Percentiles rank a stretch among this genome's conserved stretches.
These are phyloP conservation scores for Orestias chungarensis DNA, from an alignment of 2,797 vertebrate species.

Conservation along the genomic window DNA sequence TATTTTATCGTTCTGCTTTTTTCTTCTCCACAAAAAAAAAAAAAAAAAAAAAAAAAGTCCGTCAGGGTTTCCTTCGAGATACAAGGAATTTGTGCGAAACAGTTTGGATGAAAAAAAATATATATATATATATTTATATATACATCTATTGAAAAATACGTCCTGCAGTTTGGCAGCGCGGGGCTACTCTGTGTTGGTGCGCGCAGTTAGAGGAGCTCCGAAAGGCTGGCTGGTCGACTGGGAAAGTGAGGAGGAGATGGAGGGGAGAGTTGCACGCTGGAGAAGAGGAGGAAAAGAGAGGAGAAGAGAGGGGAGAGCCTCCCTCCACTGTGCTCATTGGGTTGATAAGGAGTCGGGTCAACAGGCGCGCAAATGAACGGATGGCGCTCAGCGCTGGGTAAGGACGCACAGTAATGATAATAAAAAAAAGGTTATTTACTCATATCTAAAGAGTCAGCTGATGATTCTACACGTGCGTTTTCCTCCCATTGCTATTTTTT, in stretches of 20 bases:
- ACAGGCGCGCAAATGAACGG: constrained; percentile 86
- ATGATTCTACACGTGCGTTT: constrained; percentile 15
- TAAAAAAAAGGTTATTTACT: constrained; percentile 44
- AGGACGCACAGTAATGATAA: constrained; percentile 36
- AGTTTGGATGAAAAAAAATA: background rate
- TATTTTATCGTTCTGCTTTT: constrained; percentile 38
- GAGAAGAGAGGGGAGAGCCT: constrained; percentile 70
- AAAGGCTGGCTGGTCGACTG: constrained; percentile 85
- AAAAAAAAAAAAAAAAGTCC: constrained; percentile 54
- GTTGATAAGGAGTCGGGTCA: constrained; percentile 92
- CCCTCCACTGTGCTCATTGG: constrained; percentile 92
- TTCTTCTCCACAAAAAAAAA: constrained; percentile 34
- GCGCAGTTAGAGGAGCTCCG: constrained; percentile 76
- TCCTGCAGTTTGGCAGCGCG: constrained; percentile 54
- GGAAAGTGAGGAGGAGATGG: constrained; percentile 89
- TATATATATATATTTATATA: constrained; percentile 36
- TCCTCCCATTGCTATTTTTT: background rate
- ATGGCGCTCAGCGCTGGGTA: constrained; percentile 68
- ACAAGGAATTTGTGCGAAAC: constrained; percentile 3
- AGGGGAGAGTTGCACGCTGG: constrained; percentile 81
- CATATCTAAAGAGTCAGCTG: constrained; percentile 15
- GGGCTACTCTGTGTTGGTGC: constrained; percentile 57
- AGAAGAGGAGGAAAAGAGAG: constrained; percentile 36
- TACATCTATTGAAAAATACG: constrained; percentile 66
- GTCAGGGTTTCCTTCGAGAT: constrained; percentile 39